Evolutionary conservation across 2,113 vertebrate genomes (phyloP).

Genomic region (Hypomesus transpacificus): DNA sequence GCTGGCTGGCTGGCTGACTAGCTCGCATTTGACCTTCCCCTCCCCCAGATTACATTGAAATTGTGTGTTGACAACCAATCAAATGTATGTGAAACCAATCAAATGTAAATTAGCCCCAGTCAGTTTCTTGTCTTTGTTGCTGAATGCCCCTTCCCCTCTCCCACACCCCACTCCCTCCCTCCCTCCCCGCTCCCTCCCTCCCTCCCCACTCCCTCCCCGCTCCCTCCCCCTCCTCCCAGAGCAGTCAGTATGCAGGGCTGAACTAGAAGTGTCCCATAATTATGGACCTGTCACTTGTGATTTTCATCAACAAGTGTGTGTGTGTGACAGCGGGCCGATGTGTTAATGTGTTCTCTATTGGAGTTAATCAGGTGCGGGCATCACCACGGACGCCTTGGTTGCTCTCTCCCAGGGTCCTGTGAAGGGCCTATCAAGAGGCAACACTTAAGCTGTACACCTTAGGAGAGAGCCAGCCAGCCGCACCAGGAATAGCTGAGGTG

Average conservation of each 20-base stretch:
- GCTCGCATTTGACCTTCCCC: constrained; percentile 33
- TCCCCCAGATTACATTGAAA: constrained; percentile 19
- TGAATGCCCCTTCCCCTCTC: constrained; percentile 9
- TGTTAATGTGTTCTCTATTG: constrained; percentile 62
- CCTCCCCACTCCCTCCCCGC: no score
- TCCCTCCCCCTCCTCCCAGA: constrained; percentile 37
- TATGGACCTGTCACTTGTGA: constrained; percentile 61
- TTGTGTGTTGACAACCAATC: constrained; percentile 57
- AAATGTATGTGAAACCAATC: no score
- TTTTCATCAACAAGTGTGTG: constrained; percentile 65
- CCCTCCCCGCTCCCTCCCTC: no score
- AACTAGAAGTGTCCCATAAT: constrained; percentile 60
- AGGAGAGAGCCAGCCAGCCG: constrained; percentile 12
- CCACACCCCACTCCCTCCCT: constrained; percentile 7
- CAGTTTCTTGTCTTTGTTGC: constrained; percentile 21
- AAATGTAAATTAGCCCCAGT: constrained; percentile 21
- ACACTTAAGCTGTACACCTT: neutral
- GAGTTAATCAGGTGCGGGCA: constrained; percentile 56
- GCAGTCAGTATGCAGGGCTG: constrained; percentile 47
- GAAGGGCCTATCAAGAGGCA: constrained; percentile 21
- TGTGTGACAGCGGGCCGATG: constrained; percentile 58
- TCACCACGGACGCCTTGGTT: constrained; percentile 28
- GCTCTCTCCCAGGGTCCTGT: constrained; percentile 15
- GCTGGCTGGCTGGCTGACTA: no score
- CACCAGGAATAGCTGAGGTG: neutral